A percentile compares a stretch with the other conserved stretches of the same genome.
phyloP scores from a whole-genome alignment of 2,113 vertebrate species.

The Nipponia nippon region DNA sequence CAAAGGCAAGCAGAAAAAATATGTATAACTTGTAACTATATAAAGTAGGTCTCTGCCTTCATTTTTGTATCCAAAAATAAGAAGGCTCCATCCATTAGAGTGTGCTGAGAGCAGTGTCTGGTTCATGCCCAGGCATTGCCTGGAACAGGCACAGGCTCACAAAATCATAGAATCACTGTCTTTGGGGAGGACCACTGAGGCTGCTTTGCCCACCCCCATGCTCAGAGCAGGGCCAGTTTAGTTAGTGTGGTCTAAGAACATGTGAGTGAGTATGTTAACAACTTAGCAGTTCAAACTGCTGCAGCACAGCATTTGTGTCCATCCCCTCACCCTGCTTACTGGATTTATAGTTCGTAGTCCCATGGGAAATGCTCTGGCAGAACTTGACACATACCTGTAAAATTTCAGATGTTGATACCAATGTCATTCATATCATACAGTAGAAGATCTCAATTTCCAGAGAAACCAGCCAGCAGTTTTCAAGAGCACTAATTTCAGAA shows the following conservation, averaged over 20 bases:
- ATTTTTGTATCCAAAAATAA: neutral
- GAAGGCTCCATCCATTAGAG: neutral
- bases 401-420: neutral
- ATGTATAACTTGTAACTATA: neutral
- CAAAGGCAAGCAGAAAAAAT: neutral
- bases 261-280: neutral
- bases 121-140: neutral
- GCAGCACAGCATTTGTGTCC: neutral
- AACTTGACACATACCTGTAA: neutral
- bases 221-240: neutral
- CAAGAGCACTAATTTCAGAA: neutral
- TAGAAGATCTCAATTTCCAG: neutral
- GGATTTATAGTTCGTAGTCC: neutral
- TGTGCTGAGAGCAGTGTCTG: neutral
- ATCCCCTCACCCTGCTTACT: neutral
- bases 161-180: neutral
- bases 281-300: neutral
- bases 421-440: neutral
- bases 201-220: rapidly evolving
- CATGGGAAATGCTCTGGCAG: neutral
- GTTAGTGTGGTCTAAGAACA: neutral
- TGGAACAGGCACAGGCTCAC: neutral
- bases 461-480: neutral
- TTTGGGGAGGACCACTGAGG: neutral
- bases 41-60: neutral